Percentiles rank a stretch among this genome's conserved stretches.
These are phyloP conservation scores for Suillia variegata DNA, from an alignment of 2,888 invertebrate species.

Conservation along the genomic window DNA sequence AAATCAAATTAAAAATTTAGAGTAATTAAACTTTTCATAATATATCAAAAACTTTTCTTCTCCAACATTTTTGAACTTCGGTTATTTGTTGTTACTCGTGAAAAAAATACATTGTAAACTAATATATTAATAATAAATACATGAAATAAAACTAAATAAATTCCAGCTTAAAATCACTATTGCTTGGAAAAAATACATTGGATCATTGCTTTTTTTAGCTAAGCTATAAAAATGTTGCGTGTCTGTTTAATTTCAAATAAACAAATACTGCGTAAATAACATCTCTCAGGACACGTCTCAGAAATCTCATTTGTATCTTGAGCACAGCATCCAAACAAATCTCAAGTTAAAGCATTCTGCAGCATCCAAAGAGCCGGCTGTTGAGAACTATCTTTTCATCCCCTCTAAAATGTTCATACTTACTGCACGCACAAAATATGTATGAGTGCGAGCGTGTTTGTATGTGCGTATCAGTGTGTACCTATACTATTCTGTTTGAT, in stretches of 20 bases:
- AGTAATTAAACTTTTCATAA: too few relatives aligned
- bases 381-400: constrained; percentile 26
- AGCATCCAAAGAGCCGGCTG: not conserved
- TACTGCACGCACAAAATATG: constrained; percentile 10
- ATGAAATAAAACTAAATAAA: too few relatives aligned
- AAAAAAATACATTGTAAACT: too few relatives aligned
- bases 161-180: too few relatives aligned
- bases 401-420: constrained; percentile 9
- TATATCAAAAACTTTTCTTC: too few relatives aligned
- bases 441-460: not conserved
- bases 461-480: too few relatives aligned
- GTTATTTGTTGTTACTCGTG: too few relatives aligned
- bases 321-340: constrained; percentile 9
- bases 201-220: too few relatives aligned
- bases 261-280: constrained; percentile 26
- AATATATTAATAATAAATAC: too few relatives aligned
- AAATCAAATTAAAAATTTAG: too few relatives aligned
- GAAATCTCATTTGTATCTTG: constrained; percentile 15
- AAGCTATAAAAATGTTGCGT: constrained; percentile 22
- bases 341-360: constrained; percentile 11
- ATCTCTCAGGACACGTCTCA: constrained; percentile 11
- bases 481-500: not conserved
- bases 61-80: too few relatives aligned
- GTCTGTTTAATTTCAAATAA: constrained; percentile 22
- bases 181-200: too few relatives aligned